These are phyloP conservation scores for Opisthocomus hoazin DNA, from an alignment of 2,113 vertebrate species.

Conservation along the genomic window DNA sequence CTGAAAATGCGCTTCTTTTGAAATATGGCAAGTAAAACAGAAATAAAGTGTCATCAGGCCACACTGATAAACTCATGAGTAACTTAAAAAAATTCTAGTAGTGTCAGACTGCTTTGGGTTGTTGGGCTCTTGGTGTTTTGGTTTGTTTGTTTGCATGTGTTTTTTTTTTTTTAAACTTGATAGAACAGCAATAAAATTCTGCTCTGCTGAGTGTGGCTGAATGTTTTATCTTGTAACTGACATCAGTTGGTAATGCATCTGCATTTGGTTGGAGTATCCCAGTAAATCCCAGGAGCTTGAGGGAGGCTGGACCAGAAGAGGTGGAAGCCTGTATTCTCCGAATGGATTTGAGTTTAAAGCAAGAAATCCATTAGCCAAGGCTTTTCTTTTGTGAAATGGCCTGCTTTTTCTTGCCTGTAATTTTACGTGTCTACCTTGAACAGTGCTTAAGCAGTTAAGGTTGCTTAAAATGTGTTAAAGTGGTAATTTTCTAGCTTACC, in stretches of 20 bases:
- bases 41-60: background rate
- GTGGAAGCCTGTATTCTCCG: background rate
- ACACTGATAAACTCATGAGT: background rate
- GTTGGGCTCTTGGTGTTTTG: no score
- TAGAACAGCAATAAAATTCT: background rate
- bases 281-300: background rate
- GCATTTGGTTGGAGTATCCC: background rate
- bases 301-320: background rate
- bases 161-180: background rate
- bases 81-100: background rate
- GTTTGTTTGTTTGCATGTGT: no score
- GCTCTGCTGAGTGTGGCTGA: background rate
- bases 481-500: background rate
- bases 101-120: background rate
- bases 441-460: background rate
- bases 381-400: background rate
- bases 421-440: background rate
- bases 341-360: background rate
- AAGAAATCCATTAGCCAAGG: background rate
- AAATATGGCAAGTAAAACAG: background rate
- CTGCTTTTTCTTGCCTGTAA: background rate
- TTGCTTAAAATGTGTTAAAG: background rate
- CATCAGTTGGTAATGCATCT: background rate
- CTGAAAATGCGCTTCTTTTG: background rate
- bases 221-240: background rate